Evolutionary conservation across 2,113 vertebrate species (phyloP).

Genomic region (Sorex fumeus): DNA sequence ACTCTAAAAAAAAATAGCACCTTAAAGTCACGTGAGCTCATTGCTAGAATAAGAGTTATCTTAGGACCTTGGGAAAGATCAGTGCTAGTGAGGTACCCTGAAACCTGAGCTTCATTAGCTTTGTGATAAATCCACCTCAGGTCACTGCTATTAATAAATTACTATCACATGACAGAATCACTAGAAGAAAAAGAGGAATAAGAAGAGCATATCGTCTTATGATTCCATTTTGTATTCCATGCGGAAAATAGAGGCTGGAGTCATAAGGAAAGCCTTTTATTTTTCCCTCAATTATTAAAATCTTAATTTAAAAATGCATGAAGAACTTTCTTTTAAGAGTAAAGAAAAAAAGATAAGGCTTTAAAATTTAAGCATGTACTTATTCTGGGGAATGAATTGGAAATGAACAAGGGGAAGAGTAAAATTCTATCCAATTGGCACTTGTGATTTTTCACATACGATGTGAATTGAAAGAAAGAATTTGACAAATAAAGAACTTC

Average conservation of each 20-base stretch:
- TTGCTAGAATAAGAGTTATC: not conserved
- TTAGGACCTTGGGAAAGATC: not conserved
- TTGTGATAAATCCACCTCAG: not conserved
- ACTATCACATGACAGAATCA: not conserved
- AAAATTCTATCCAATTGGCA: conserved; percentile 48
- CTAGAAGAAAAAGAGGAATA: not conserved
- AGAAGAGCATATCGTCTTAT: not conserved
- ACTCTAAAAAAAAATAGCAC: not conserved
- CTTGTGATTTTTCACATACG: conserved; percentile 43
- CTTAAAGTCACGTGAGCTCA: not conserved
- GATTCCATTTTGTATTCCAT: conserved; percentile 27
- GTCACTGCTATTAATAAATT: conserved; percentile 30
- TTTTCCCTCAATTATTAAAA: conserved; percentile 77
- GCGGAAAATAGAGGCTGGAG: conserved; percentile 45
- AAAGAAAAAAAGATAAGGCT: conserved; percentile 66
- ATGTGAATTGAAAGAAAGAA: conserved; percentile 49
- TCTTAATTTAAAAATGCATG: conserved; percentile 79
- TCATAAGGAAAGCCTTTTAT: conserved; percentile 63
- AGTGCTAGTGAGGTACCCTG: not conserved
- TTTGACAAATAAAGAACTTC: conserved; percentile 58
- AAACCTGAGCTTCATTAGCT: not conserved
- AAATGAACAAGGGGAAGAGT: conserved; percentile 66
- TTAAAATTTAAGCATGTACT: conserved; percentile 77
- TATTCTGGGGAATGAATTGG: conserved; percentile 71
- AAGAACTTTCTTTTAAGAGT: conserved; percentile 68